Conservation (phyloP, 2,888 invertebrate species). For the Pristionchus maxplancki region DNA sequence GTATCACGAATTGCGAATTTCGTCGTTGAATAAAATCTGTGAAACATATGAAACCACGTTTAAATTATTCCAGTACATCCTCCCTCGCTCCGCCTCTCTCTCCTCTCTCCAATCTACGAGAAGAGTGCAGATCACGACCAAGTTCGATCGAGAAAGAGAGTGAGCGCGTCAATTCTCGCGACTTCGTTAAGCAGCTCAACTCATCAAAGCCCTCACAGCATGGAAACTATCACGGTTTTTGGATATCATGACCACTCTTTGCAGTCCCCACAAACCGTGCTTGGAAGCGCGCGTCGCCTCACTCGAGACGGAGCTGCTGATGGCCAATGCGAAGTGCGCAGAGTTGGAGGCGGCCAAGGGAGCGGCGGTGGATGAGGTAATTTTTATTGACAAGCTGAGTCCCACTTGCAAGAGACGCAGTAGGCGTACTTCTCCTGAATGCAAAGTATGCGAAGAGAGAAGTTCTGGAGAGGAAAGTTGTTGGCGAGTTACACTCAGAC, state of each 20-base stretch:
- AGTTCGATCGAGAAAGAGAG: not conserved
- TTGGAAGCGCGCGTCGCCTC: constrained; percentile 46
- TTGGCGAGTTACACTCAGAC: too few species aligned
- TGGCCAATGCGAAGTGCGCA: constrained; percentile 51
- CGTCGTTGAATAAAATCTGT: too few species aligned
- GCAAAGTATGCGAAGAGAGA: not conserved
- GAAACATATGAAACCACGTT: too few species aligned
- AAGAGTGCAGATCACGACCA: constrained; percentile 37
- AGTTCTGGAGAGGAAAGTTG: too few species aligned
- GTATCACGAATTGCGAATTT: not conserved
- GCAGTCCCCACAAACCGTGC: not conserved
- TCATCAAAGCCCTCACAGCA: too few species aligned
- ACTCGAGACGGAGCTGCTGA: constrained; percentile 49
- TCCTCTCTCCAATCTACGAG: constrained; percentile 22
- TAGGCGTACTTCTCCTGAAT: not conserved
- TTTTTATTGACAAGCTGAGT: not conserved
- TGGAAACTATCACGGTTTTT: too few species aligned
- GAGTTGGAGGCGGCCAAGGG: constrained; percentile 52
- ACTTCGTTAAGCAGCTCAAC: too few species aligned
- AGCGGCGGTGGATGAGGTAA: constrained; percentile 50
- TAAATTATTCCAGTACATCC: constrained; percentile 46
- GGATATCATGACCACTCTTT: not conserved
- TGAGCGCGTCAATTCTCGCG: not conserved
- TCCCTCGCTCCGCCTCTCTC: constrained; percentile 37
- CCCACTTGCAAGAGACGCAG: too few species aligned